phyloP scores from a whole-genome alignment of 2,888 invertebrate genomes.

The Tetrapedia diversipes region DNA sequence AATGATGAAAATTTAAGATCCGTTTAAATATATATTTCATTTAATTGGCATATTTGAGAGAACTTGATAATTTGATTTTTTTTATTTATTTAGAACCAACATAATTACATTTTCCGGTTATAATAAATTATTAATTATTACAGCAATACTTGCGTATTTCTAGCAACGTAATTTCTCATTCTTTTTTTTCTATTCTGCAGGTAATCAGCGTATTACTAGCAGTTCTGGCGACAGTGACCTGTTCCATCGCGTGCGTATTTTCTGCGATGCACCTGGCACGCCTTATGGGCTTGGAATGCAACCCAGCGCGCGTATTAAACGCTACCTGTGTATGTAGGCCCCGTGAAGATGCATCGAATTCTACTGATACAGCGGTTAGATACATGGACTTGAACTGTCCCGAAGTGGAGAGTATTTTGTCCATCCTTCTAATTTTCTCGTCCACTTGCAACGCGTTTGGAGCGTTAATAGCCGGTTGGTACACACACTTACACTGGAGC shows the following conservation, averaged over 20 bases:
- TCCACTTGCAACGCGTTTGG: constrained; percentile 76
- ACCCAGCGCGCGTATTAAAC: constrained; percentile 73
- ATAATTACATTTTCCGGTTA: no score
- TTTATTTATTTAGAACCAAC: no score
- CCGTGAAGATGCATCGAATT: constrained; percentile 51
- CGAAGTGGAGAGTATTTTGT: constrained; percentile 77
- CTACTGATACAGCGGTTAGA: constrained; percentile 65
- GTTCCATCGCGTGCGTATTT: constrained; percentile 73
- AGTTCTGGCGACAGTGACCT: constrained; percentile 70
- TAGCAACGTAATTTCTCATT: background rate
- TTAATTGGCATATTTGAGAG: no score
- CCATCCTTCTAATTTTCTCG: constrained; percentile 76
- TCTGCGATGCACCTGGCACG: constrained; percentile 75
- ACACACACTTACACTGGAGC: constrained; percentile 78
- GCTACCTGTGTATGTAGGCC: constrained; percentile 77
- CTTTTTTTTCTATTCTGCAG: constrained; percentile 53
- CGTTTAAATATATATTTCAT: no score
- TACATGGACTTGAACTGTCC: constrained; percentile 78
- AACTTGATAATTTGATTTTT: no score
- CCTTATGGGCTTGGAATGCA: constrained; percentile 76
- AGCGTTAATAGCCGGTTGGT: constrained; percentile 72
- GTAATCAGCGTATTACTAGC: constrained; percentile 73
- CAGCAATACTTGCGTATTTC: background rate
- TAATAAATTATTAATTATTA: no score
- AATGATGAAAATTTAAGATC: no score